phyloP scores from a whole-genome alignment of 2,797 vertebrate species.

The Hephaestus fuliginosus region DNA sequence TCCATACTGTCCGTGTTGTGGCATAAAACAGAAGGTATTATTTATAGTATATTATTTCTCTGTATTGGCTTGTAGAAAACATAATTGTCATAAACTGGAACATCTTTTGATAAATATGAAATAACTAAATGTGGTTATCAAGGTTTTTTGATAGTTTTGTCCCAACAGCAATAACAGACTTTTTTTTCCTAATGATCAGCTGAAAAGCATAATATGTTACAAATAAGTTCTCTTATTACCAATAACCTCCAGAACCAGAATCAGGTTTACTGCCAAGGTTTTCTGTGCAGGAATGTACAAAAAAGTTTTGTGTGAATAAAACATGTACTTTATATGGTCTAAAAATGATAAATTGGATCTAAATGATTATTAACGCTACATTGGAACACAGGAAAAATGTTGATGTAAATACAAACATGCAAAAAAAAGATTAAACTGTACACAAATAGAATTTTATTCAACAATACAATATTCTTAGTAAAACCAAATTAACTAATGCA shows the following conservation, averaged over 20 bases:
- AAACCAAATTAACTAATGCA: conserved; percentile 47
- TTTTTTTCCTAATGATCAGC: background rate
- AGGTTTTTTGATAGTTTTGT: background rate
- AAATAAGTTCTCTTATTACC: background rate
- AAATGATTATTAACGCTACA: background rate
- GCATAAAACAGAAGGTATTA: background rate
- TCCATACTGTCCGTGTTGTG: background rate
- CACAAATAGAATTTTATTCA: conserved; percentile 66
- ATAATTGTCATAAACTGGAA: background rate
- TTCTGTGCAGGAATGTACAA: too few species aligned
- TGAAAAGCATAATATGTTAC: background rate
- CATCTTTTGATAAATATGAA: conserved; percentile 10
- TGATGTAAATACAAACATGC: background rate
- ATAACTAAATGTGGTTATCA: background rate
- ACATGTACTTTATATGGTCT: background rate
- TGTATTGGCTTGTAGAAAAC: background rate
- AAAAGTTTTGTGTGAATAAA: background rate
- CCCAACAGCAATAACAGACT: background rate
- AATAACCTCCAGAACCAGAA: background rate
- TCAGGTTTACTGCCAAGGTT: too few species aligned
- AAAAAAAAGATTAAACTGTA: conserved; percentile 12
- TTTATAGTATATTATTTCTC: background rate
- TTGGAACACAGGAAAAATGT: background rate
- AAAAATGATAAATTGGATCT: background rate
- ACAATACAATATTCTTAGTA: conserved; percentile 47